Percentiles rank a stretch among this genome's conserved stretches.
Evolutionary conservation across 2,113 vertebrate genomes (phyloP).

Genomic region (Toxostoma redivivum): DNA sequence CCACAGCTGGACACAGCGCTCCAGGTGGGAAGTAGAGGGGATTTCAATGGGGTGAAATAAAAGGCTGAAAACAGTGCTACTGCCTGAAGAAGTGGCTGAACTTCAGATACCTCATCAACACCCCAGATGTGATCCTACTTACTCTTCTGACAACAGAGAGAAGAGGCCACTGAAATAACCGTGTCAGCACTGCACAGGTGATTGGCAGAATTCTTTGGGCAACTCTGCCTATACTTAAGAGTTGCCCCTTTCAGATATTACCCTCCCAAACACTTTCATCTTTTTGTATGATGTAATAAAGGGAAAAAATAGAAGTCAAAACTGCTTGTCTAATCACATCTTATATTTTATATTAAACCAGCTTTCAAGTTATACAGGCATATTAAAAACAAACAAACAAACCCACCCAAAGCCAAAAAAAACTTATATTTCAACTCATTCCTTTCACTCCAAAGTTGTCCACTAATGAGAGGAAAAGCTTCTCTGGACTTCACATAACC

Average conservation of each 20-base stretch:
- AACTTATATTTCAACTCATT: background rate
- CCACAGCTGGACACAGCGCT: background rate
- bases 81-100: background rate
- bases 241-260: background rate
- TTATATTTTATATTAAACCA: background rate
- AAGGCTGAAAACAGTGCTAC: background rate
- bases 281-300: background rate
- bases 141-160: background rate
- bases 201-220: background rate
- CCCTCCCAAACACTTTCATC: background rate
- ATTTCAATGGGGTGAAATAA: background rate
- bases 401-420: background rate
- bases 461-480: background rate
- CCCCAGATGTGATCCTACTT: background rate
- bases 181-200: accelerated
- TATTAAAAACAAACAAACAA: background rate
- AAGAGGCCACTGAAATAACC: background rate
- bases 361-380: background rate
- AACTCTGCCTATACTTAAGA: background rate
- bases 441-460: background rate
- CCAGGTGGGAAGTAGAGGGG: background rate
- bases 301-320: background rate
- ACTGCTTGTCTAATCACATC: background rate
- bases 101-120: background rate
- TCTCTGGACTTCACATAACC: background rate